Base-by-base conservation (phyloP, 2,888 invertebrate species). In the Drosophila putrida region DNA sequence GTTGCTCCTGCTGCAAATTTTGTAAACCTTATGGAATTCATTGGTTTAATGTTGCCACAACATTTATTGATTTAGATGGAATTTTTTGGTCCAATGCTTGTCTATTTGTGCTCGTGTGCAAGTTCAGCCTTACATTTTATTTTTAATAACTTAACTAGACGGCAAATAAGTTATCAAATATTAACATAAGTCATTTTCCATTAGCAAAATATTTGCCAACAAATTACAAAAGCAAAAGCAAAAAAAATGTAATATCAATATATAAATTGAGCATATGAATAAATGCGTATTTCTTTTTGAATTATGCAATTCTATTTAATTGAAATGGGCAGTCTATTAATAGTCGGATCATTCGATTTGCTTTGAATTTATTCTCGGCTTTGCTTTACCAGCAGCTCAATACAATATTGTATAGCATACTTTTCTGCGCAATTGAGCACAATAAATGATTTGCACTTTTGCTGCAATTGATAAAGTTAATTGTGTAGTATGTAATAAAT, bases 31-130 rank as follows among this genome's bases (percentile, higher is more conserved):
- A 25, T 68, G 63, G 50, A 35, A 41, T 44, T 71, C 55, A 63
- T 76, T 76, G 75, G 71, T 62, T 76, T 67, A 57, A 39, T 50
- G 33, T 41, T 58, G 66, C 75, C 59, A 70, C 70, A 60, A 60
- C 66, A 74, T 63, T 67, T 78, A 77, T 77, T 74, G 77, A 77
- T 78, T 77, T 58, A 43, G 60, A 77, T 78, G 25, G 54, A 55
- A 51, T 61, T 65, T 54, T 41, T 72, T 20, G 35, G 2, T 8
- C 13, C 10, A 25, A 11, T n/a, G 33, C 9, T 41, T 46, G 25
- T 43, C 3, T 20, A 0, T n/a, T 2, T 35, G 39, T 50, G 28
- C 4, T 44, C 20, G 31, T 27, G 4, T 28, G 0, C 25, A 38
- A 38, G 38, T 36, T 25, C 6, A 20, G 2, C 8, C 25, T 15